A percentile compares a stretch with the other conserved stretches of the same genome.
phyloP scores from a whole-genome alignment of 2,888 invertebrate genomes.

The Lottia scabra region DNA sequence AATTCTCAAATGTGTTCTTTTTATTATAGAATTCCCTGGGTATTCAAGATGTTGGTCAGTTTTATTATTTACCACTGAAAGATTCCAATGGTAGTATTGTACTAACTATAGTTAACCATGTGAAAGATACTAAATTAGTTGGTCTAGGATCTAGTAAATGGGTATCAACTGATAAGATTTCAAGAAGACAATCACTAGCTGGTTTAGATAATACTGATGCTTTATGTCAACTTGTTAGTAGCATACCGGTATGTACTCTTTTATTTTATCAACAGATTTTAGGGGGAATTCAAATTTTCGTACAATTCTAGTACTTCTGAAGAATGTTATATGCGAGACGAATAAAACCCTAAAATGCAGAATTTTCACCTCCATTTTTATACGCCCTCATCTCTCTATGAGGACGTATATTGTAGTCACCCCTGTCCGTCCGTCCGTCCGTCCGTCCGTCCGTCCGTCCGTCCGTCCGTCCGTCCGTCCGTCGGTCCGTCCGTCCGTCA shows the following conservation, averaged over 20 bases:
- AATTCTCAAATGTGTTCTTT: constrained; percentile 9
- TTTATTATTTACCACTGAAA: constrained; percentile 90
- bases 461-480: too few species aligned
- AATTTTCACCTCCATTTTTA: too few species aligned
- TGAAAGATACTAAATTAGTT: constrained; percentile 85
- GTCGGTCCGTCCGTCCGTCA: too few species aligned
- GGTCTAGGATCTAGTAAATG: constrained; percentile 85
- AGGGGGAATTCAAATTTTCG: too few species aligned
- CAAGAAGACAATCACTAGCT: constrained; percentile 76
- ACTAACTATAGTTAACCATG: constrained; percentile 82
- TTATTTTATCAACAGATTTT: too few species aligned
- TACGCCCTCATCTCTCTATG: too few species aligned
- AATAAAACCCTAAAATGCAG: too few species aligned
- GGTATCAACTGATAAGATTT: constrained; percentile 88
- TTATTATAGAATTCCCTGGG: constrained; percentile 83
- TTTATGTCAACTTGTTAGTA: constrained; percentile 72
- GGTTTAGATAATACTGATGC: constrained; percentile 67
- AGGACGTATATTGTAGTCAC: too few species aligned
- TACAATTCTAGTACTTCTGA: too few species aligned
- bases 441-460: too few species aligned
- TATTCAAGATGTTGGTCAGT: constrained; percentile 92
- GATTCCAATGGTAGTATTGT: constrained; percentile 92
- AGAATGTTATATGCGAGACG: too few species aligned
- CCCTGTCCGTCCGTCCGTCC: too few species aligned
- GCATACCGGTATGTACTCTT: constrained; percentile 77